Percentiles rank a stretch among this genome's conserved stretches.
These are phyloP conservation scores for Somateria mollissima DNA, from an alignment of 2,797 vertebrate species.

Conservation along the genomic window DNA sequence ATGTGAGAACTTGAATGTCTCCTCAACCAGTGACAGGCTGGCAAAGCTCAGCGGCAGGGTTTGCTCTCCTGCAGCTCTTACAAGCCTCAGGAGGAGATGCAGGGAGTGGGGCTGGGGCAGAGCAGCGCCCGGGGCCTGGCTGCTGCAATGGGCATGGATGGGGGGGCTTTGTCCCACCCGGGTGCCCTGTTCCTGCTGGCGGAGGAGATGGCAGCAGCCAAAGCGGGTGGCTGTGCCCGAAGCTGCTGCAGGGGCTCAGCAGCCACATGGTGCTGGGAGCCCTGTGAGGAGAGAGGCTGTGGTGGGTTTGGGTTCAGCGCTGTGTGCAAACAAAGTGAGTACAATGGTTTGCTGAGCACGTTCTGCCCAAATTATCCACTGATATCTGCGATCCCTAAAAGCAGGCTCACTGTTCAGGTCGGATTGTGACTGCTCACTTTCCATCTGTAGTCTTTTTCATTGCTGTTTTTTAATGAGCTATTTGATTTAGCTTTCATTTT, in stretches of 20 bases:
- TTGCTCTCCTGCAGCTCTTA: neutral
- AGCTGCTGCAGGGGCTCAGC: neutral
- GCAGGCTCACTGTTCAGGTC: neutral
- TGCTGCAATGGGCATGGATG: accelerated
- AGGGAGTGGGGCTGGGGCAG: neutral
- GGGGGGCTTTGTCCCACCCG: neutral
- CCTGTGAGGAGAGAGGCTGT: accelerated
- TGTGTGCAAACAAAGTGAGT: accelerated
- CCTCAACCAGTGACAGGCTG: neutral
- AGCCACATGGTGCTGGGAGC: neutral
- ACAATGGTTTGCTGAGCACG: neutral
- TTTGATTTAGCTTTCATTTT: neutral
- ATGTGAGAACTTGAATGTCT: neutral
- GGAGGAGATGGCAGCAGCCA: neutral
- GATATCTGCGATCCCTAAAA: neutral
- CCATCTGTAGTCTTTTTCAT: neutral
- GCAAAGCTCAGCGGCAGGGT: neutral
- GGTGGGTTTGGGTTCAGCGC: neutral
- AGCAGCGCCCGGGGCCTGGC: neutral
- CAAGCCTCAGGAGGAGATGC: accelerated
- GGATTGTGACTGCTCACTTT: accelerated
- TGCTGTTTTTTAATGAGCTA: neutral
- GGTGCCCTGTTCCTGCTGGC: accelerated
- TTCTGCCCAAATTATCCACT: neutral
- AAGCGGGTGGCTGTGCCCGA: neutral